phyloP scores from a whole-genome alignment of 2,797 vertebrate species.

The Lepilemur ruficaudatus region DNA sequence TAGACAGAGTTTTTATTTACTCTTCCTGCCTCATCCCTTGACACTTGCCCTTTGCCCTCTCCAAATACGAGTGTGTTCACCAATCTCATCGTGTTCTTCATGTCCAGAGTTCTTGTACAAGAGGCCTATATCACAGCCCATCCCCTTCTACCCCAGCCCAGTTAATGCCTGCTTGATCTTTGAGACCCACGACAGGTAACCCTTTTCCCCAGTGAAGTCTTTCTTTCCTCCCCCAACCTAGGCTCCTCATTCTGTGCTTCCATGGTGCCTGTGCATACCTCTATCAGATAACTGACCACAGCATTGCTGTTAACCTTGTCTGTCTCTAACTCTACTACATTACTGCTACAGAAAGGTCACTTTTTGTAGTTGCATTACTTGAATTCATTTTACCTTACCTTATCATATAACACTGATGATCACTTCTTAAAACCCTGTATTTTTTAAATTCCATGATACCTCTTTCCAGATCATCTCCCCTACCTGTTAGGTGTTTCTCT shows the following conservation, averaged over 20 bases:
- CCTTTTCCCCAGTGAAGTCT: not conserved
- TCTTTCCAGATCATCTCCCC: not conserved
- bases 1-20: not conserved
- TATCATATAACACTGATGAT: not conserved
- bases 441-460: not conserved
- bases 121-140: not conserved
- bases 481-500: not conserved
- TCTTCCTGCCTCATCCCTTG: not conserved
- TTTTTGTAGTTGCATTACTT: not conserved
- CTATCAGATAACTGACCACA: not conserved
- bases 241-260: not conserved
- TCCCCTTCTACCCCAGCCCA: too few species aligned
- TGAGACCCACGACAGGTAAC: not conserved
- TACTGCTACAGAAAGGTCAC: not conserved
- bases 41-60: slow-evolving; percentile 5
- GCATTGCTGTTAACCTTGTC: not conserved
- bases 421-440: not conserved
- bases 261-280: not conserved
- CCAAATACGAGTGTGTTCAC: not conserved
- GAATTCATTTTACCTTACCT: not conserved
- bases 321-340: not conserved
- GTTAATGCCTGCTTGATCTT: not conserved
- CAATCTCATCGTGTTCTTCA: not conserved
- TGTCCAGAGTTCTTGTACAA: not conserved
- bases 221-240: not conserved